A percentile compares a stretch with the other conserved stretches of the same genome.
phyloP scores from a whole-genome alignment of 2,888 invertebrate genomes.

The Brenthis daphne region DNA sequence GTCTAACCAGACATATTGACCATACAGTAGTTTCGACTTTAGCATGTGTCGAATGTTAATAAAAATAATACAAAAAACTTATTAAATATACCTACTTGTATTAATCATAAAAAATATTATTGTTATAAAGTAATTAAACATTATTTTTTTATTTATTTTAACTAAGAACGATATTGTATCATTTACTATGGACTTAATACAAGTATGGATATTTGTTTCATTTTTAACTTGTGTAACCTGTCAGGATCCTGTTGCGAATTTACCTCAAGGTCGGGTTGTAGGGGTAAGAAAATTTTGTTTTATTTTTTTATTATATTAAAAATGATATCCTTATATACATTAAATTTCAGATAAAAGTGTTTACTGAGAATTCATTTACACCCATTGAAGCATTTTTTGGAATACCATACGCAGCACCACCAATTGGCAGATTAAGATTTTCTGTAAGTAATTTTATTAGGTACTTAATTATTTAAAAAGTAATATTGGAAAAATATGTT shows the following conservation, averaged over 20 bases:
- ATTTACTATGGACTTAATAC: slow-evolving; percentile 23
- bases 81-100: not conserved
- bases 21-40: slow-evolving; percentile 50
- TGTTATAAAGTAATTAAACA: no score
- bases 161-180: not conserved
- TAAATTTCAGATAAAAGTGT: slow-evolving; percentile 83
- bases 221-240: slow-evolving; percentile 44
- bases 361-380: slow-evolving; percentile 82
- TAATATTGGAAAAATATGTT: not conserved
- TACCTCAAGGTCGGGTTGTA: slow-evolving; percentile 82
- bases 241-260: slow-evolving; percentile 78
- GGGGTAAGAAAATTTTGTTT: slow-evolving; percentile 73
- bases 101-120: no score
- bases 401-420: slow-evolving; percentile 91
- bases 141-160: not conserved
- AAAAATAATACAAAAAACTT: not conserved
- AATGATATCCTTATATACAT: not conserved
- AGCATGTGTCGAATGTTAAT: slow-evolving; percentile 31
- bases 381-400: slow-evolving; percentile 88
- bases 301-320: not conserved
- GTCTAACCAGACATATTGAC: slow-evolving; percentile 42
- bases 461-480: not conserved
- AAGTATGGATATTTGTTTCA: slow-evolving; percentile 30
- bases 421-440: slow-evolving; percentile 88
- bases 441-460: slow-evolving; percentile 70